Evolutionary conservation across 2,113 vertebrate species (phyloP).

Genomic region (Dasyornis broadbenti): DNA sequence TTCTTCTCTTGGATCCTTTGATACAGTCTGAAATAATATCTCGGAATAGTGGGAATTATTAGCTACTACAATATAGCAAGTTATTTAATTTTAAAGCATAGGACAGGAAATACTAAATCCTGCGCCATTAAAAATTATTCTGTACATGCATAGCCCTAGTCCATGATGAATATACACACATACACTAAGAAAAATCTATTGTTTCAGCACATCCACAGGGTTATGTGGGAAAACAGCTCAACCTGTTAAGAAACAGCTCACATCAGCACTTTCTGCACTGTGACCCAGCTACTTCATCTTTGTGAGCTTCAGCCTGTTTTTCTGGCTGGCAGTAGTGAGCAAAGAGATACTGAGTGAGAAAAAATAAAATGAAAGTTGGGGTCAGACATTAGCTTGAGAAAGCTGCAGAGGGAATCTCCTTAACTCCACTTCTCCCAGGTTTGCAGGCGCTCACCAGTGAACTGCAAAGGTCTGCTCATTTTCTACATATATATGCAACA

Average conservation of each 20-base stretch:
- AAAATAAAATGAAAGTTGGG: not conserved
- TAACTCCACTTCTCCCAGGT: not conserved
- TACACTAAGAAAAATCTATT: not conserved
- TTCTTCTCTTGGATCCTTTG: not conserved
- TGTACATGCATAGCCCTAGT: not conserved
- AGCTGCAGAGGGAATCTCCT: not conserved
- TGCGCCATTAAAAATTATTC: not conserved
- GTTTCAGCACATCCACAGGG: not conserved
- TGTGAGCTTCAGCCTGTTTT: not conserved
- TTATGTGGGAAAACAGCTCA: not conserved
- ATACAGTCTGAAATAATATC: not conserved
- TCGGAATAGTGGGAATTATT: not conserved
- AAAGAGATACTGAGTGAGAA: not conserved
- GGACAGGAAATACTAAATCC: not conserved
- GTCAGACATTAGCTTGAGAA: not conserved
- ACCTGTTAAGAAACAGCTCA: slow-evolving; percentile 31
- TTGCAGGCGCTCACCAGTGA: not conserved
- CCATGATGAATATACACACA: not conserved
- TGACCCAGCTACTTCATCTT: slow-evolving; percentile 38
- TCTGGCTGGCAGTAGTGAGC: not conserved
- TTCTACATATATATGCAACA: not conserved
- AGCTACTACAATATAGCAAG: not conserved
- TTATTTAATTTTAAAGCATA: not conserved
- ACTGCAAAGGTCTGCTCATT: not conserved
- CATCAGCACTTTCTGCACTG: slow-evolving; percentile 25